Conservation (phyloP, 30 jellyfish, hydroid and myxozoan genomes). For the Cassiopea xamachana region DNA sequence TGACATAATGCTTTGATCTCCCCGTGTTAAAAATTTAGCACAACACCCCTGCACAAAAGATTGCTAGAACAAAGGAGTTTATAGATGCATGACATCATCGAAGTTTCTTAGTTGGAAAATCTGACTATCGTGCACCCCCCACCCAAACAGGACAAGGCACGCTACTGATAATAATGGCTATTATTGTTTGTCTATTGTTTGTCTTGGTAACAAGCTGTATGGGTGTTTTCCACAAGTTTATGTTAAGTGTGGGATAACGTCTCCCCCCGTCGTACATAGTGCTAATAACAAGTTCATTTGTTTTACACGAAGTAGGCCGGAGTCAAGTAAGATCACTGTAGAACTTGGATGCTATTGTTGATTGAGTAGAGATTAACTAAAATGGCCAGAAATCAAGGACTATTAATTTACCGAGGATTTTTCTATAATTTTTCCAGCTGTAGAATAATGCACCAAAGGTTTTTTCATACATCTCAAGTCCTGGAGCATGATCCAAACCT, state of each 20-base stretch:
- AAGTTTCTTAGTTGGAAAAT: too few species aligned
- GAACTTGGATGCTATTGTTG: not conserved
- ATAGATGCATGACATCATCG: too few species aligned
- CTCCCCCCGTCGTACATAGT: conserved; percentile 1
- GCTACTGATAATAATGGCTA: too few species aligned
- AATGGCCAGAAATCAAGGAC: not conserved
- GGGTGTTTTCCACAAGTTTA: too few species aligned
- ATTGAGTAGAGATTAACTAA: not conserved
- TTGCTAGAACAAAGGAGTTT: too few species aligned
- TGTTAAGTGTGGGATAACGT: not conserved
- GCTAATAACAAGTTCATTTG: conserved; percentile 1
- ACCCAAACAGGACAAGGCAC: too few species aligned
- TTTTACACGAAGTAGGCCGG: conserved; percentile 39
- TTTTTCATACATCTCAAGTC: conserved; percentile 44
- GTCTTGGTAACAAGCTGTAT: too few species aligned
- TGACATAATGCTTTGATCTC: too few species aligned
- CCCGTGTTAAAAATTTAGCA: too few species aligned
- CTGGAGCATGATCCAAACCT: conserved; percentile 82
- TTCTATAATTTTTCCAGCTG: not conserved
- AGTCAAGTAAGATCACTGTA: not conserved
- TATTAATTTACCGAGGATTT: not conserved
- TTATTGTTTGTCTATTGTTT: too few species aligned
- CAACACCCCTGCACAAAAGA: too few species aligned
- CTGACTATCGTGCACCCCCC: too few species aligned
- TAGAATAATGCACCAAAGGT: not conserved